Evolutionary conservation across 2,113 vertebrate species (phyloP).

Genomic region (Prunella himalayana): DNA sequence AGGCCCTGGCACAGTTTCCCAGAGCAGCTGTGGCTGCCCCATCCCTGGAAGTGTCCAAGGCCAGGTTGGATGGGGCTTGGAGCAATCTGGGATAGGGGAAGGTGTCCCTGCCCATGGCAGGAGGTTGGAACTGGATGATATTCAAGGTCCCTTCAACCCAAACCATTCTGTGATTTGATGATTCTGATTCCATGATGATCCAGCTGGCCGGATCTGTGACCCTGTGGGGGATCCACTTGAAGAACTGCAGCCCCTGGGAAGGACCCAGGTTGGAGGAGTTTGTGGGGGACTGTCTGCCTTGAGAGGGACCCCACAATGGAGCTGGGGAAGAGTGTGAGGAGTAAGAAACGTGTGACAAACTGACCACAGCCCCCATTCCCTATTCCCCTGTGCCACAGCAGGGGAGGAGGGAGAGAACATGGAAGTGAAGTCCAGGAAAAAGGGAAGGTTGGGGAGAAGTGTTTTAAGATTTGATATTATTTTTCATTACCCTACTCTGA

Average conservation of each 20-base stretch:
- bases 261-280: too few relatives aligned
- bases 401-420: not conserved
- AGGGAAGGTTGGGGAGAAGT: fast-evolving
- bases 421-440: not conserved
- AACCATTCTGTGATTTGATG: not conserved
- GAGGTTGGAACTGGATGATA: fast-evolving
- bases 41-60: not conserved
- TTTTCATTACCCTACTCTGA: not conserved
- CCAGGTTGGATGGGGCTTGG: not conserved
- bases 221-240: not conserved
- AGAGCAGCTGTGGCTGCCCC: not conserved
- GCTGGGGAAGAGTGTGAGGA: not conserved
- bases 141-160: not conserved
- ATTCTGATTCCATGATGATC: not conserved
- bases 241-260: not conserved
- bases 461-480: not conserved
- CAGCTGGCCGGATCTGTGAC: not conserved
- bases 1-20: not conserved
- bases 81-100: not conserved
- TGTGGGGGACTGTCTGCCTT: not conserved
- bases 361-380: not conserved
- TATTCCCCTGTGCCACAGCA: too few relatives aligned
- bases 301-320: not conserved
- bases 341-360: not conserved
- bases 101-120: not conserved